Evolutionary conservation across 2,113 vertebrate species (phyloP), one percentile per base, ranked within the genome.

Genomic region (Alces alces): DNA sequence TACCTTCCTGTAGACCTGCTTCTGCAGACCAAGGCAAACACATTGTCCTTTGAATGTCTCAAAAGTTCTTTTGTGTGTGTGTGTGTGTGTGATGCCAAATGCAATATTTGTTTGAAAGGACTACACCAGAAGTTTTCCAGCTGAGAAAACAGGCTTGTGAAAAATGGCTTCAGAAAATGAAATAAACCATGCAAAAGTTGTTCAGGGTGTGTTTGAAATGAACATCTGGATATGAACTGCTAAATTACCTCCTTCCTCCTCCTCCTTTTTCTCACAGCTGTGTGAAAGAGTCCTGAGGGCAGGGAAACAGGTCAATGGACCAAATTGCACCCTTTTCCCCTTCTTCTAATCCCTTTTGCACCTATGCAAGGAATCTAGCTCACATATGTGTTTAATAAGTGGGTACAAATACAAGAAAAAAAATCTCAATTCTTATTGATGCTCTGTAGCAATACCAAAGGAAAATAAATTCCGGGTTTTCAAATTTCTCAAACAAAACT

Each of bases 81-180:
- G 43, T 43, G 60, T 66, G 33, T 39, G 19, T 70, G 98, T 98
- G 98, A 99, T 99, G 99, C 99, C 99, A 99, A 99, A 99, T 91
- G 99, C 98, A 99, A 99, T 99, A 99, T 99, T 99, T 99, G 99
- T 99, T 99, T 99, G 98, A 99, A 99, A 99, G 99, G 98, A 98
- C 99, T 99, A 98, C 98, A 99, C 99, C 98, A 99, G 99, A 99
- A 99, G 98, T 99, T 99, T 99, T 98, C 99, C 99, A 99, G 99
- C 99, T 99, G 99, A 99, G 99, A 99, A 99, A 99, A 99, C 99
- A 99, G 98, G 98, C 98, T 98, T 98, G 99, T 99, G 99, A 99
- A 99, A 99, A 99, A 99, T 99, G 98, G 98, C 98, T 99, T 99
- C 99, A 99, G 98, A 99, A 99, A 99, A 99, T 45, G 99, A 99